Base-by-base conservation (phyloP, 1,140 invertebrate genomes). In the Ooceraea biroi region DNA sequence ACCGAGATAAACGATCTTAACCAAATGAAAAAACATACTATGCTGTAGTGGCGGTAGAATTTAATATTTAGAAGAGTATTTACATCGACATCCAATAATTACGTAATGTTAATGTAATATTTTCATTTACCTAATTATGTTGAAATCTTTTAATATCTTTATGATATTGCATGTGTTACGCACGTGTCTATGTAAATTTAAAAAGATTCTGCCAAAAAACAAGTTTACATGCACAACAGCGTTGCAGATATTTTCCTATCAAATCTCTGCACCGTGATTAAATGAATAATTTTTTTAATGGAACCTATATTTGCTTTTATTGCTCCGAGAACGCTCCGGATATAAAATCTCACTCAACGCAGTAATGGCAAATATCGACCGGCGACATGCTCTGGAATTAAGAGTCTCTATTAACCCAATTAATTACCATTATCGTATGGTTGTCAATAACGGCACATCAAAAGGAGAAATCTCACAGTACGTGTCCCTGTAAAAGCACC, bases 391-490 rank as follows among this genome's bases (percentile, higher is more conserved):
- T 22, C 30, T 19, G 52, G 73, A 88, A 84, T 84, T 82, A 89
- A 80, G 71, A 77, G 84, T 74, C 60, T 78, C 82, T 87, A 89
- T 91, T 90, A 91, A 91, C 88, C 88, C 82, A 85, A 91, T 90
- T 91, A 90, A 91, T 91, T 89, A 89, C 74, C 89, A 91, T 90
- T 85, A 86, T 71, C 73, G 61, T 86, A 84, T 80, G 89, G 82
- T 30, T 63, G 69, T 25, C 44, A 48, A 82, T 82, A 41, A 66
- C 27, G 72, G 48, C 57, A 60, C 65, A 71, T 85, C 68, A 63
- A 85, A 82, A 84, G 58, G 80, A 77, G 72, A 84, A 65, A 76
- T 84, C 55, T 84, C 36, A 3, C 44, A 8, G 58, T 73, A 30
- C 12, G 52, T 17, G 30, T 44, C 84, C 85, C 22, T 89, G 63